Percentiles rank a stretch among this genome's conserved stretches.
phyloP scores from a whole-genome alignment of 2,113 vertebrate species.

The Willisornis vidua region DNA sequence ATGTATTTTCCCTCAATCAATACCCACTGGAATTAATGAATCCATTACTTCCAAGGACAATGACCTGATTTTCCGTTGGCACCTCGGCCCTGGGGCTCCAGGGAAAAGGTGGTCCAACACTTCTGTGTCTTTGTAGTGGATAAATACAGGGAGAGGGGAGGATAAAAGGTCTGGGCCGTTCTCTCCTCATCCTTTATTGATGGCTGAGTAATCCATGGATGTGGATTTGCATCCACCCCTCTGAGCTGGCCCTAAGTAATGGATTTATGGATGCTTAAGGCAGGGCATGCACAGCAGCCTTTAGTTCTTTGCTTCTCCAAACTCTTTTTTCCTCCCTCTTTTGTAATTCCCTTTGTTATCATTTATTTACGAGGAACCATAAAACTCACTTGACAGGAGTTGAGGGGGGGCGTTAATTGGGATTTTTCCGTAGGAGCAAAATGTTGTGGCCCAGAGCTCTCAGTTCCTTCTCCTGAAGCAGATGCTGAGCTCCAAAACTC shows the following conservation, averaged over 20 bases:
- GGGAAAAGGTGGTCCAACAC: constrained; percentile 8
- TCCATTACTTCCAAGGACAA: constrained; percentile 72
- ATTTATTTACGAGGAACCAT: background rate
- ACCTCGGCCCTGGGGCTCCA: constrained; percentile 53
- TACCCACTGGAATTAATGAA: constrained; percentile 79
- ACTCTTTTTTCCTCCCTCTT: background rate
- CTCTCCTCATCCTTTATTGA: constrained; percentile 80
- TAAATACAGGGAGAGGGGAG: constrained; percentile 54
- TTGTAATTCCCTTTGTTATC: background rate
- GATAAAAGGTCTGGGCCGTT: constrained; percentile 67
- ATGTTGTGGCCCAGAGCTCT: background rate
- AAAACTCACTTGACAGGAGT: background rate
- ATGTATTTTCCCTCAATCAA: constrained; percentile 76
- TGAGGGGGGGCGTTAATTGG: background rate
- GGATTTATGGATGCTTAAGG: constrained; percentile 83
- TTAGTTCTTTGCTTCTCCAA: background rate
- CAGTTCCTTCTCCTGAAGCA: background rate
- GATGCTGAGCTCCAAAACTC: background rate
- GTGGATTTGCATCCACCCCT: constrained; percentile 72
- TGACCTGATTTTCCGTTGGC: constrained; percentile 75
- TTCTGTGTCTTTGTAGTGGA: constrained; percentile 36
- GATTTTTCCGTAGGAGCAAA: background rate
- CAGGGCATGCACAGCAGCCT: constrained; percentile 70
- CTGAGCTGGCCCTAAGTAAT: constrained; percentile 80
- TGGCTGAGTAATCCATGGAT: constrained; percentile 70